Evolutionary conservation across 2,888 invertebrate species (phyloP).

Genomic region (Serripes groenlandicus): DNA sequence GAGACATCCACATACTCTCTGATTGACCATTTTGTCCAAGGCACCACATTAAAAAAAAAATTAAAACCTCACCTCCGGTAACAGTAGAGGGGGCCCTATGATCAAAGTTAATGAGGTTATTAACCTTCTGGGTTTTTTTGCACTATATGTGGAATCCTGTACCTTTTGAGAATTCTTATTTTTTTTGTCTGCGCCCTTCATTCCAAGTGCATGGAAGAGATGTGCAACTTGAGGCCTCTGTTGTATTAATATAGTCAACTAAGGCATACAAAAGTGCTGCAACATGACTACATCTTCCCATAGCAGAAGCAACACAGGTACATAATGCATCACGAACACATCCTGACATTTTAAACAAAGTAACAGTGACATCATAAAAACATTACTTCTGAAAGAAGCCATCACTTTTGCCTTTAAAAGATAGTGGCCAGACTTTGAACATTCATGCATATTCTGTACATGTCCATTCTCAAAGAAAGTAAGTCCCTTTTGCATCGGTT

Average conservation of each 20-base stretch:
- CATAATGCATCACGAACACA: constrained; percentile 7
- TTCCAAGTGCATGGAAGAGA: not conserved
- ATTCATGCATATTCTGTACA: constrained; percentile 43
- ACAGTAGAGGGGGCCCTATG: constrained; percentile 6
- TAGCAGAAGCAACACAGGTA: not conserved
- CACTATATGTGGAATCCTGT: not conserved
- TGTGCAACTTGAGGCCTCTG: not conserved
- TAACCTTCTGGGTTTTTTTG: not conserved
- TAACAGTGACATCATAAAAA: constrained; percentile 37
- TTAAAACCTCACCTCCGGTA: not conserved
- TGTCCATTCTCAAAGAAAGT: constrained; percentile 36
- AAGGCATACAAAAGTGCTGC: not conserved
- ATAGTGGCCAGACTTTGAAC: constrained; percentile 33
- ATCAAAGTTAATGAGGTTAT: constrained; percentile 13
- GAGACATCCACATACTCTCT: constrained; percentile 19
- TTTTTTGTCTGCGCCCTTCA: not conserved
- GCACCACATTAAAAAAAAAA: not conserved
- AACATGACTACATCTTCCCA: not conserved
- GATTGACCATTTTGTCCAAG: not conserved
- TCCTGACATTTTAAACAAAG: constrained; percentile 18
- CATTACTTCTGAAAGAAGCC: constrained; percentile 34
- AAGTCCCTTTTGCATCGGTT: constrained; percentile 38
- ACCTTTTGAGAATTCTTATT: not conserved
- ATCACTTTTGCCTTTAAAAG: constrained; percentile 48
- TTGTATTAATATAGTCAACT: not conserved